Evolutionary conservation across 2,888 invertebrate genomes (phyloP), one percentile per base, ranked within the genome.

Genomic region (Tubulanus polymorphus): DNA sequence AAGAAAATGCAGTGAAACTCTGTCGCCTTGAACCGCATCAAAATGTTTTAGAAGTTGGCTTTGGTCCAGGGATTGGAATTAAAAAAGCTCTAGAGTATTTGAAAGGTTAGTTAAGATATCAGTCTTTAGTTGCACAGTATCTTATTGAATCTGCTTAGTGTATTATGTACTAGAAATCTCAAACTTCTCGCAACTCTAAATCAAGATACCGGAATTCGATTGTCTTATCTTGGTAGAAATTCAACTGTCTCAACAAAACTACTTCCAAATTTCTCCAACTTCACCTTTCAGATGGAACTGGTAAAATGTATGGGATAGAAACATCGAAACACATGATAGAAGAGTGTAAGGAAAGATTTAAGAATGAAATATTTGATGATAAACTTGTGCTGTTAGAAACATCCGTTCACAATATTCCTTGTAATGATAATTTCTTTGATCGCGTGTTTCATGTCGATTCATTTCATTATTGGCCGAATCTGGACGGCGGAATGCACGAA

Each of bases 391-490:
- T 74, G 20, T 54, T 46, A 3, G 50, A 60, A 10, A 63, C 58
- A 2, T 56, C 56, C 47, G 70, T 70, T 1, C 48, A 50, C n/a
- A 37, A 65, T 12, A 58, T 74, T 37, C 71, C 72, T 3, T 70
- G 60, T 48, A 54, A 65, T 29, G 57, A 62, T 6, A 61, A 68
- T 54, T 62, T 37, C 3, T 70, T 75, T 61, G 67, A 74, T 46
- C 53, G 64, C 8, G 65, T 70, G 27, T 75, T 70, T 56, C 75
- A 75, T 56, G 59, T 59, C 25, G 72, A 74, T 60, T 68, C 66
- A 55, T 74, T 66, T 64, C 72, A 73, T 58, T 75, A 72, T 57
- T 75, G 75, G 75, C 63, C 65, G 5, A 63, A 67, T 48, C 53
- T 67, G 56, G 53, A 62, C 20, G 29, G 25, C 0, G 63, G 63